A percentile compares a stretch with the other conserved stretches of the same genome.
Conservation (phyloP, 2,888 invertebrate genomes). For the Ochropleura plecta region DNA sequence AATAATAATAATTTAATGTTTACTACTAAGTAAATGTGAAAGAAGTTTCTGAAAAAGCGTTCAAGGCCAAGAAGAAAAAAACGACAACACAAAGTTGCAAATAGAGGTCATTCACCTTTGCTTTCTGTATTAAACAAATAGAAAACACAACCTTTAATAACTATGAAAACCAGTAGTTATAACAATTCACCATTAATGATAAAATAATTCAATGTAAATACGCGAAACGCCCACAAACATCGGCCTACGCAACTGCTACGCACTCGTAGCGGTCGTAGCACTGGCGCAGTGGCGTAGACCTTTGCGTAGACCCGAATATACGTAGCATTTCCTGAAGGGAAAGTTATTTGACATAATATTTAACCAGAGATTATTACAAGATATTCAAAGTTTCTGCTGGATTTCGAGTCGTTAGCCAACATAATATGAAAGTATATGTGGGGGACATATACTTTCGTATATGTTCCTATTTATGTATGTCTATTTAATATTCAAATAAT, state of each 20-base stretch:
- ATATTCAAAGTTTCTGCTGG: too few relatives aligned
- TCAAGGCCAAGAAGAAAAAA: neutral
- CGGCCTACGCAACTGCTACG: slow-evolving; percentile 61
- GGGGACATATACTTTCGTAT: too few relatives aligned
- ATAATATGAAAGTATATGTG: too few relatives aligned
- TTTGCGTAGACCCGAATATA: slow-evolving; percentile 42
- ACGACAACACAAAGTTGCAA: neutral
- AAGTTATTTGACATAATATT: neutral
- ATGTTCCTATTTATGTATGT: too few relatives aligned
- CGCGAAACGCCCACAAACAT: slow-evolving; percentile 21
- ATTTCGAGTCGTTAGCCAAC: too few relatives aligned
- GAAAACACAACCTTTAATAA: neutral
- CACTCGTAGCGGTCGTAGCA: slow-evolving; percentile 66
- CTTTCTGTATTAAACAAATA: neutral
- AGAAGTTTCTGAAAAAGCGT: neutral
- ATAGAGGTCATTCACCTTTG: neutral
- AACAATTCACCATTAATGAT: neutral
- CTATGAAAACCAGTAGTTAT: neutral
- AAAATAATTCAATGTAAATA: slow-evolving; percentile 32
- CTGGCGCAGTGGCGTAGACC: slow-evolving; percentile 58
- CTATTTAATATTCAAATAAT: too few relatives aligned
- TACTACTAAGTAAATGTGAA: neutral
- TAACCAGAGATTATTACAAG: neutral
- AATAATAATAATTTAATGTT: neutral
- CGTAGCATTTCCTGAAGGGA: slow-evolving; percentile 15